Evolutionary conservation across 2,797 vertebrate genomes (phyloP).

Genomic region (Alexandromys oeconomus): DNA sequence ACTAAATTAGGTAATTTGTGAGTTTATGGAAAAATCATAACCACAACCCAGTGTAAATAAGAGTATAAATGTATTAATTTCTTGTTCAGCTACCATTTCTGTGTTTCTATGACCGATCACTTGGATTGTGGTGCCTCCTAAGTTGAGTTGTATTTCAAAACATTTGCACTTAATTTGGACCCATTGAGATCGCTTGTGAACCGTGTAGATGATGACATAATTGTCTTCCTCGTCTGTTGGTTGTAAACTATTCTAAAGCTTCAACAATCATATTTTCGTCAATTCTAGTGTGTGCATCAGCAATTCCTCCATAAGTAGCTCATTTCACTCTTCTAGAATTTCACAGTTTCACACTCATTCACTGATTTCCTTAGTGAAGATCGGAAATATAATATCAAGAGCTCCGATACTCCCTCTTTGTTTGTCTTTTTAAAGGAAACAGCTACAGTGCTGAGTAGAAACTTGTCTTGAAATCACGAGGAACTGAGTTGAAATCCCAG

Average conservation of each 20-base stretch:
- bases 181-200: slow-evolving; percentile 83
- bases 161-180: slow-evolving; percentile 84
- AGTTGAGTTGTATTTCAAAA: slow-evolving; percentile 84
- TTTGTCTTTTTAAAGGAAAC: slow-evolving; percentile 71
- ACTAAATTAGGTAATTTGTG: slow-evolving; percentile 11
- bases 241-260: slow-evolving; percentile 86
- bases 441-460: neutral
- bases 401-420: slow-evolving; percentile 69
- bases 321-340: slow-evolving; percentile 86
- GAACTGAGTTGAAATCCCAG: no score
- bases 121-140: slow-evolving; percentile 79
- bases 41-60: neutral
- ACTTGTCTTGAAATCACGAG: neutral
- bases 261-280: slow-evolving; percentile 85
- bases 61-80: slow-evolving; percentile 14
- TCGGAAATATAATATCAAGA: slow-evolving; percentile 82
- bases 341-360: slow-evolving; percentile 85
- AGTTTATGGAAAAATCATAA: slow-evolving; percentile 47
- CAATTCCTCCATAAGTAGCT: slow-evolving; percentile 83
- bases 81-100: slow-evolving; percentile 56
- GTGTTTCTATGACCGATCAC: slow-evolving; percentile 69
- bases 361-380: slow-evolving; percentile 80
- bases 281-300: slow-evolving; percentile 85
- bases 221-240: slow-evolving; percentile 85
- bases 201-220: slow-evolving; percentile 83